Evolutionary conservation across 2,113 vertebrate species (phyloP).

Genomic region (Phyllostomus hastatus): DNA sequence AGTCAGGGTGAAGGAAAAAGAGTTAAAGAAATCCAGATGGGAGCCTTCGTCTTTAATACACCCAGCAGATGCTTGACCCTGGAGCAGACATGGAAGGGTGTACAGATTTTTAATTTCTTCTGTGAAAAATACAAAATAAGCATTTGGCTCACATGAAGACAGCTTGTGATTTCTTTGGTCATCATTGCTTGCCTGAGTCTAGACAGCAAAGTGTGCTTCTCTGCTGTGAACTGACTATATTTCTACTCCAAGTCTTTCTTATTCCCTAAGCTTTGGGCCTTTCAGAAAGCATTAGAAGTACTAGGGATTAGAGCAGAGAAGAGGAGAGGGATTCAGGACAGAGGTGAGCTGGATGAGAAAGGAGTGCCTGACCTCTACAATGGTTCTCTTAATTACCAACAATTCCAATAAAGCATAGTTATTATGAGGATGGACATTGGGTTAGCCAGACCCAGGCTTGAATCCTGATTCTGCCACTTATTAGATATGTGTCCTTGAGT

Average conservation of each 20-base stretch:
- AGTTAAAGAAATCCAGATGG: constrained; percentile 5
- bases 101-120: constrained; percentile 35
- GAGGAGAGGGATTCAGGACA: background rate
- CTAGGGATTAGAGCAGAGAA: background rate
- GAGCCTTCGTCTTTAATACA: background rate
- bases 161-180: background rate
- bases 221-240: background rate
- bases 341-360: background rate
- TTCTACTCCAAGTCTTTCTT: background rate
- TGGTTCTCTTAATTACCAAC: background rate
- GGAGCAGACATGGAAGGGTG: background rate
- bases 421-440: background rate
- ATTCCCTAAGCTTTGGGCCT: background rate
- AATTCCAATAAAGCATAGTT: background rate
- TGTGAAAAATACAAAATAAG: background rate
- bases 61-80: constrained; percentile 36
- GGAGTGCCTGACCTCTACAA: background rate
- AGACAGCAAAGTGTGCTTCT: background rate
- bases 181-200: background rate
- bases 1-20: background rate
- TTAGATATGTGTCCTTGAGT: constrained; percentile 11
- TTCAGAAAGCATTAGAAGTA: background rate
- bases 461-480: constrained; percentile 4
- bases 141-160: background rate
- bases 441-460: background rate